Percentiles rank a stretch among this genome's conserved stretches.
These are phyloP conservation scores for Girardinus metallicus DNA, from an alignment of 2,797 vertebrate species.

Conservation along the genomic window DNA sequence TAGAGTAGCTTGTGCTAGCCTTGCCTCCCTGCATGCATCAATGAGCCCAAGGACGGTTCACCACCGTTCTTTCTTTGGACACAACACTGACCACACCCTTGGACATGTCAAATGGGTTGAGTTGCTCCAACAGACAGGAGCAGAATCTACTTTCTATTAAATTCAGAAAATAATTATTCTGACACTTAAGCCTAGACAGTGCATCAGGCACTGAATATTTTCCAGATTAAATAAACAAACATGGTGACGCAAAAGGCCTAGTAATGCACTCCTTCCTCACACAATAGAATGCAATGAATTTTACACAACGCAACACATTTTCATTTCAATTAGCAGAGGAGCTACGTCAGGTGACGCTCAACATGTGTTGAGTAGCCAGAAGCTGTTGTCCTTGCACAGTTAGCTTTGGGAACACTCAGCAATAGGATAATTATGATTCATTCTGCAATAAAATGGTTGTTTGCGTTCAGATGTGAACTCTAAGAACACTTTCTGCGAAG, in stretches of 20 bases:
- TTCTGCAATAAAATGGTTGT: slow-evolving; percentile 19
- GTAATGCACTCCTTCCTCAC: neutral
- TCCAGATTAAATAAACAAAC: neutral
- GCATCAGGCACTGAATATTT: neutral
- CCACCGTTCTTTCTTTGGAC: neutral
- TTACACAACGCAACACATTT: neutral
- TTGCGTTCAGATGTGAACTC: slow-evolving; percentile 27
- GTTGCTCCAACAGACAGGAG: neutral
- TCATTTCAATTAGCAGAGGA: slow-evolving; percentile 1
- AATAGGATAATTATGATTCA: slow-evolving; percentile 37
- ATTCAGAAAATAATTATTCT: neutral
- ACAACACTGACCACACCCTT: neutral
- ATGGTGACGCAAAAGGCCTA: neutral
- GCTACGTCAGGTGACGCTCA: slow-evolving; percentile 15
- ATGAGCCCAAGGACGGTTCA: neutral
- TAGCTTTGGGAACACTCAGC: slow-evolving; percentile 24
- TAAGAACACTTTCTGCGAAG: slow-evolving; percentile 21
- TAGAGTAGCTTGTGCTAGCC: neutral
- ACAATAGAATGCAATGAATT: too few species aligned
- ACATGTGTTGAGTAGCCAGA: slow-evolving; percentile 19
- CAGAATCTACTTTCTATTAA: neutral
- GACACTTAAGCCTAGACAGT: neutral
- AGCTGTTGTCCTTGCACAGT: slow-evolving; percentile 20
- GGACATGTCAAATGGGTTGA: neutral
- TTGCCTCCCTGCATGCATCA: neutral